Percentiles rank a stretch among this genome's conserved stretches.
Evolutionary conservation across 2,797 vertebrate genomes (phyloP).

Genomic region (Huso huso): DNA sequence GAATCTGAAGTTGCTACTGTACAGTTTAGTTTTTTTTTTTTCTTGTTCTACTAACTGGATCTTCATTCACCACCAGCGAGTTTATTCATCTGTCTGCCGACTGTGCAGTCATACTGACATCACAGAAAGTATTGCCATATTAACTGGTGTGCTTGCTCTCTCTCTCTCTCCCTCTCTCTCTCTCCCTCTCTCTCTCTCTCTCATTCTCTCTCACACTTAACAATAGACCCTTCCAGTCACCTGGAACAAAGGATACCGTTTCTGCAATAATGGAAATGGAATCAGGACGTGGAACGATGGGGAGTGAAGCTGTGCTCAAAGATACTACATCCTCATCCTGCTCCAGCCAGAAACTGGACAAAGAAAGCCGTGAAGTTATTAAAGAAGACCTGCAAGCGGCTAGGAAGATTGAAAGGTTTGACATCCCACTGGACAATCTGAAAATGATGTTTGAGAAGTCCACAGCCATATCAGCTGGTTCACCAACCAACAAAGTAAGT

Average conservation of each 20-base stretch:
- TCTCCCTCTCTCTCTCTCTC: constrained; percentile 4
- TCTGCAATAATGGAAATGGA: constrained; percentile 62
- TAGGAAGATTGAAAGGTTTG: constrained; percentile 57
- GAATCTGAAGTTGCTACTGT: neutral
- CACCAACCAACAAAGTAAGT: neutral
- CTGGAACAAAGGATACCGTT: constrained; percentile 45
- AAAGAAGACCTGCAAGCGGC: constrained; percentile 48
- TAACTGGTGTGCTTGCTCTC: neutral
- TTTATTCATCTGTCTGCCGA: constrained; percentile 12
- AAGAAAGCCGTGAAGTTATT: constrained; percentile 10
- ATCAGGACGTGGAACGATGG: constrained; percentile 56
- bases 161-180: too few species aligned
- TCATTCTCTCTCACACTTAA: constrained; percentile 21
- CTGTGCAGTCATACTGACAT: constrained; percentile 10
- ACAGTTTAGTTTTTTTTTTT: constrained; percentile 3
- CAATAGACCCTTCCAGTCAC: constrained; percentile 35
- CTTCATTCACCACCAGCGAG: constrained; percentile 2
- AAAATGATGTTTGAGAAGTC: constrained; percentile 69
- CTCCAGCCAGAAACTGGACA: constrained; percentile 15
- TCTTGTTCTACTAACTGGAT: neutral
- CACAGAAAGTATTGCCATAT: constrained; percentile 39
- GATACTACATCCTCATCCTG: constrained; percentile 24
- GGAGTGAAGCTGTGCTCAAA: constrained; percentile 27
- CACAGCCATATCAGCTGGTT: neutral
- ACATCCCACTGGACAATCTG: constrained; percentile 58